These are phyloP conservation scores for Catamblyrhynchus diadema DNA, from an alignment of 2,797 vertebrate species.

Conservation along the genomic window DNA sequence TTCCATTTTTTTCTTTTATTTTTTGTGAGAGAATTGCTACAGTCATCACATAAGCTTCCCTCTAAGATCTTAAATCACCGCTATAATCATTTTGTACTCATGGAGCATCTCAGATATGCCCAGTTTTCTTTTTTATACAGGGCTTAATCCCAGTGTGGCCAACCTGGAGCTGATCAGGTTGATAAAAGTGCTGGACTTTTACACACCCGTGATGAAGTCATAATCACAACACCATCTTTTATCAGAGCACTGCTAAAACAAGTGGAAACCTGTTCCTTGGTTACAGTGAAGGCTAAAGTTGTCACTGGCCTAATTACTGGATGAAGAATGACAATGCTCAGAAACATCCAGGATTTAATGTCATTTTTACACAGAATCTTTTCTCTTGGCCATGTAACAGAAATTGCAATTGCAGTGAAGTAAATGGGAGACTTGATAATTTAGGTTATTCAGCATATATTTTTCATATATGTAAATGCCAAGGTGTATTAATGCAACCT, in stretches of 20 bases:
- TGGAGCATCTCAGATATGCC: background rate
- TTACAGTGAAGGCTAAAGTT: background rate
- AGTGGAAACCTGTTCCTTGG: background rate
- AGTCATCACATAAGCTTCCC: background rate
- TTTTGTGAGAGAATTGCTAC: background rate
- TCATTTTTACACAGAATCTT: background rate
- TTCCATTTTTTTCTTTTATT: background rate
- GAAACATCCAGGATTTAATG: background rate
- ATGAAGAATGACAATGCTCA: background rate
- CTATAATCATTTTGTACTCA: background rate
- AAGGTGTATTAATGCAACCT: background rate
- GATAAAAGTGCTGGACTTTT: background rate
- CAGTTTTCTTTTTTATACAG: background rate
- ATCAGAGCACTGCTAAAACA: background rate
- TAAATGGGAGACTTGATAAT: background rate
- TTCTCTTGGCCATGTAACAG: background rate
- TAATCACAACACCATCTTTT: background rate
- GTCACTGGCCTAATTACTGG: background rate
- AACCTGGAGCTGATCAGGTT: background rate
- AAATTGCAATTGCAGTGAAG: background rate
- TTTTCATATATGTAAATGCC: background rate
- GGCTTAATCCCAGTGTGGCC: background rate
- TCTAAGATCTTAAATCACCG: background rate
- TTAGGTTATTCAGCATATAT: background rate
- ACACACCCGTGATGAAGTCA: background rate